These are phyloP conservation scores for Chromobotia macracanthus DNA, from an alignment of 2,797 vertebrate species.

Conservation along the genomic window DNA sequence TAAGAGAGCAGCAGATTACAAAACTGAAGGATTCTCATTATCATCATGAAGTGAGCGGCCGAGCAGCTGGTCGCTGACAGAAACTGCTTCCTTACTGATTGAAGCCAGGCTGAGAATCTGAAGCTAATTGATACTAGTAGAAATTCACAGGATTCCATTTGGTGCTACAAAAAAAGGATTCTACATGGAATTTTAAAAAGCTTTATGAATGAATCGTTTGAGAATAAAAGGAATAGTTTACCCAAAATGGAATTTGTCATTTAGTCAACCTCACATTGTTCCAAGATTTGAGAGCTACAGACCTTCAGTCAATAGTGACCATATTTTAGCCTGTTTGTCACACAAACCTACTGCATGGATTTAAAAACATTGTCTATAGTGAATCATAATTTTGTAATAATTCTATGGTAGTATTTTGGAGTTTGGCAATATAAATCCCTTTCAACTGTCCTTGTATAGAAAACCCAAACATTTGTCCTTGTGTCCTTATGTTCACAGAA, in stretches of 20 bases:
- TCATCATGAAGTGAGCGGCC: slow-evolving; percentile 32
- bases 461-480: too few relatives aligned
- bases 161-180: slow-evolving; percentile 3
- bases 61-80: slow-evolving; percentile 39
- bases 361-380: too few relatives aligned
- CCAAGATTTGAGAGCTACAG: background rate
- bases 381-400: too few relatives aligned
- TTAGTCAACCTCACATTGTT: background rate
- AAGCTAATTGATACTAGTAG: slow-evolving; percentile 26
- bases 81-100: slow-evolving; percentile 42
- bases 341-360: too few relatives aligned
- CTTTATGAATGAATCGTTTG: slow-evolving; percentile 12
- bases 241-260: background rate
- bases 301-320: too few relatives aligned
- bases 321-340: too few relatives aligned
- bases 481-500: too few relatives aligned
- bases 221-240: background rate
- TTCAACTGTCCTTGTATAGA: too few relatives aligned
- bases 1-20: slow-evolving; percentile 27
- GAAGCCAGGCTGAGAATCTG: slow-evolving; percentile 32
- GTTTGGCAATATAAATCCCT: too few relatives aligned
- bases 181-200: slow-evolving; percentile 5
- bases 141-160: slow-evolving; percentile 14
- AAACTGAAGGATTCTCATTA: slow-evolving; percentile 45
- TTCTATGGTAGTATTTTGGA: too few relatives aligned